phyloP scores from a whole-genome alignment of 2,888 invertebrate genomes.

The Clitarchus hookeri region DNA sequence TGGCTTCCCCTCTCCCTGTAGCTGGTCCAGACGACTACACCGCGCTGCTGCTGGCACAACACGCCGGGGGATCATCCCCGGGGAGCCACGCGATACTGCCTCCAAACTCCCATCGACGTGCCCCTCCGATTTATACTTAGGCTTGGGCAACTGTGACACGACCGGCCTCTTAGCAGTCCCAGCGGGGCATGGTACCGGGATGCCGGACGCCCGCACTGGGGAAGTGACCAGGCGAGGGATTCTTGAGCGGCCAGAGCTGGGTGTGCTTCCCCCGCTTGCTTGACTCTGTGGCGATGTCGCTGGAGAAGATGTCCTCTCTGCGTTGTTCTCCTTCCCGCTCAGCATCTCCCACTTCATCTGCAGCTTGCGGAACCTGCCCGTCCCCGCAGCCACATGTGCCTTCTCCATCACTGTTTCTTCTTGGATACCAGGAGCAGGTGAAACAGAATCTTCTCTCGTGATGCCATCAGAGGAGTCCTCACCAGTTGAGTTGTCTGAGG shows the following conservation, averaged over 20 bases:
- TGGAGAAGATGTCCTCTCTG: constrained; percentile 44
- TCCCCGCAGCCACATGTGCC: constrained; percentile 52
- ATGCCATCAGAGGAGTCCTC: constrained; percentile 46
- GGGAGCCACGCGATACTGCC: not conserved
- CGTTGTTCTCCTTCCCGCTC: constrained; percentile 60
- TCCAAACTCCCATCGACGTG: not conserved
- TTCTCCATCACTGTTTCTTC: constrained; percentile 17
- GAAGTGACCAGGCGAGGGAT: constrained; percentile 77
- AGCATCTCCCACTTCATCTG: constrained; percentile 83
- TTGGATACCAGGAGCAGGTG: constrained; percentile 39
- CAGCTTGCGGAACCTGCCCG: constrained; percentile 72
- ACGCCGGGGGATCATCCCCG: constrained; percentile 25
- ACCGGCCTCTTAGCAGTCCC: constrained; percentile 21
- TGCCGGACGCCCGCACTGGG: constrained; percentile 60
- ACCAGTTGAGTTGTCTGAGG: constrained; percentile 39
- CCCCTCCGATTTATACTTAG: not conserved
- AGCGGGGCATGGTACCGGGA: constrained; percentile 56
- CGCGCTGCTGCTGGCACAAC: constrained; percentile 27
- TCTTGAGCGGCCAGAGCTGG: constrained; percentile 57
- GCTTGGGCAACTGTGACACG: constrained; percentile 25
- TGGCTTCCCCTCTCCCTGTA: constrained; percentile 19
- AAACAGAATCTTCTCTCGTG: constrained; percentile 38
- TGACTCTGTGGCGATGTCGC: constrained; percentile 19
- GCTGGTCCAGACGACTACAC: constrained; percentile 31
- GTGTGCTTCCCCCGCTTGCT: constrained; percentile 25